Percentiles rank a stretch among this genome's conserved stretches.
Conservation (phyloP, 1,140 invertebrate genomes). For the Aleiodes sp. region DNA sequence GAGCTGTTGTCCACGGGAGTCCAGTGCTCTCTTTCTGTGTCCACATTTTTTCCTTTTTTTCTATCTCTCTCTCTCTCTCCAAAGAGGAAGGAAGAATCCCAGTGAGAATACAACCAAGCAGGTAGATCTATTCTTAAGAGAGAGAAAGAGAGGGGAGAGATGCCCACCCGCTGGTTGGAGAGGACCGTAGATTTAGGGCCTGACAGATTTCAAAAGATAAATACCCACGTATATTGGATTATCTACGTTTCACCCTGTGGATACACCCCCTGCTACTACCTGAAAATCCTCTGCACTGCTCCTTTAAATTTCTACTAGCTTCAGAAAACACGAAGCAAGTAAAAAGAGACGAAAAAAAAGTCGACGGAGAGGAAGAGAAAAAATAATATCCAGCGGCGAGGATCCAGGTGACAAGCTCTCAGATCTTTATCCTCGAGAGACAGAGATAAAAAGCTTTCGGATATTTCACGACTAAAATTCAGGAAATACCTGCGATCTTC, state of each 20-base stretch:
- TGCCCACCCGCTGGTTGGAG: constrained; percentile 41
- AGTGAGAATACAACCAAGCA: constrained; percentile 6
- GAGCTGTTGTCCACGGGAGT: constrained; percentile 10
- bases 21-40: neutral
- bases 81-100: too few relatives aligned
- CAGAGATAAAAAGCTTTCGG: neutral
- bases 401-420: constrained; percentile 45
- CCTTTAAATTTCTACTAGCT: constrained; percentile 1
- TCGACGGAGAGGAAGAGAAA: constrained; percentile 6
- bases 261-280: constrained; percentile 39
- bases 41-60: too few relatives aligned
- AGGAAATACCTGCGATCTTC: neutral
- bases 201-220: constrained; percentile 46
- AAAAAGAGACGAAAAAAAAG: constrained; percentile 5
- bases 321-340: neutral
- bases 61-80: too few relatives aligned
- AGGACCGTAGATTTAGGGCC: constrained; percentile 42
- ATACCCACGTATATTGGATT: constrained; percentile 45
- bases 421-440: constrained; percentile 32
- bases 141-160: constrained; percentile 1
- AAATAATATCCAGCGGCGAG: constrained; percentile 3
- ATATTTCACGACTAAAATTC: constrained; percentile 2
- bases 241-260: constrained; percentile 35
- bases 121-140: constrained; percentile 30
- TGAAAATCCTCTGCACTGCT: constrained; percentile 32